Conservation (phyloP, 2,797 vertebrate genomes). For the Silurus aristotelis region DNA sequence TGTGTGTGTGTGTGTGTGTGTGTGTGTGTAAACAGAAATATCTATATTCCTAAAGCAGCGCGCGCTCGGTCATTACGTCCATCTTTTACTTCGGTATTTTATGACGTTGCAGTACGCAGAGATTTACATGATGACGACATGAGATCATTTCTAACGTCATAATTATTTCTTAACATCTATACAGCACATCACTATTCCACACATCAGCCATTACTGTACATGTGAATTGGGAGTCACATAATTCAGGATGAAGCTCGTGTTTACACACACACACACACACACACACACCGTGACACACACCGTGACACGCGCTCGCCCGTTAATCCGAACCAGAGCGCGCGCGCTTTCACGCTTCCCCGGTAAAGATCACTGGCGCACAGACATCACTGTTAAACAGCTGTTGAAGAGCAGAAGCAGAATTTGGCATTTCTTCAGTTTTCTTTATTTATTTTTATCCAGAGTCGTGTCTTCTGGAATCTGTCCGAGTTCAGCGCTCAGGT, state of each 20-base stretch:
- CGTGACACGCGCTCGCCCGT: not conserved
- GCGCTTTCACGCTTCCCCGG: not conserved
- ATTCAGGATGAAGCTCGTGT: not conserved
- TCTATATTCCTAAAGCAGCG: not conserved
- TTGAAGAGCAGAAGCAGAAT: not conserved
- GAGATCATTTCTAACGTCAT: not conserved
- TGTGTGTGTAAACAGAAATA: too few species aligned
- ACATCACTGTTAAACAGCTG: not conserved
- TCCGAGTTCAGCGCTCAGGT: not conserved
- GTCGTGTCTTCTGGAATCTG: not conserved
- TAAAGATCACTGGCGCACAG: not conserved
- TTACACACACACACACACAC: too few species aligned
- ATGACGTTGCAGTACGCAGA: not conserved
- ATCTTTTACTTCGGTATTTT: not conserved
- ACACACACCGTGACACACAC: not conserved
- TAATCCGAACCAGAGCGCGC: not conserved
- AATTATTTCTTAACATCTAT: not conserved
- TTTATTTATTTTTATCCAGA: not conserved
- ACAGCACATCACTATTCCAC: not conserved
- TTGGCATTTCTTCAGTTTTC: not conserved
- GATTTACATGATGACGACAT: not conserved
- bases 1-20: not conserved
- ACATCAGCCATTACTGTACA: not conserved
- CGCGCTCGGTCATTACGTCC: not conserved
- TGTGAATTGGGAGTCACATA: not conserved